Percentiles rank a stretch among this genome's conserved stretches.
Evolutionary conservation across 2,888 invertebrate species (phyloP).

Genomic region (Choristoneura rosaceana): DNA sequence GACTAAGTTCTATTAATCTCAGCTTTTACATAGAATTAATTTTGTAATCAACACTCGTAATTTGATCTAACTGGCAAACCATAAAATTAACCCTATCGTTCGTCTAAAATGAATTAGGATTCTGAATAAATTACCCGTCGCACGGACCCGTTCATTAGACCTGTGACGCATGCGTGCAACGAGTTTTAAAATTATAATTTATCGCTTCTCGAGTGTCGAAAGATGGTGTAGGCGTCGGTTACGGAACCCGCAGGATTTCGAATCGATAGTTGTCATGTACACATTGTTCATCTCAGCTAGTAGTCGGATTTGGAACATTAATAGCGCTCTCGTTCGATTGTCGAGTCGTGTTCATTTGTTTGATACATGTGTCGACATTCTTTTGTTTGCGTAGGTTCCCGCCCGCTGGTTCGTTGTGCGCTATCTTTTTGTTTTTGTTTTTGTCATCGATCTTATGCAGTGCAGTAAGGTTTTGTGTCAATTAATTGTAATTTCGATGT

Average conservation of each 20-base stretch:
- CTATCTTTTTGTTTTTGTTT: neutral
- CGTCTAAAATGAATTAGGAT: conserved; percentile 38
- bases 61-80: conserved; percentile 8
- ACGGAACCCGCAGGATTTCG: conserved; percentile 36
- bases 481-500: neutral
- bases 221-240: conserved; percentile 72
- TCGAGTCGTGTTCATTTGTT: conserved; percentile 31
- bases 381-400: conserved; percentile 22
- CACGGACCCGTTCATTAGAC: conserved; percentile 58
- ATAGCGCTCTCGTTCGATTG: conserved; percentile 21
- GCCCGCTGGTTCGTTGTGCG: neutral
- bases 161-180: conserved; percentile 58
- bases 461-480: neutral
- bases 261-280: conserved; percentile 39
- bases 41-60: conserved; percentile 17
- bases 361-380: conserved; percentile 33
- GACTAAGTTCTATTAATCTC: too few species aligned
- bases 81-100: conserved; percentile 27
- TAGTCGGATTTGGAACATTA: conserved; percentile 36
- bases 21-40: neutral
- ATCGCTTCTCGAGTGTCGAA: conserved; percentile 80
- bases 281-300: conserved; percentile 40
- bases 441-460: neutral
- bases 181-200: conserved; percentile 81
- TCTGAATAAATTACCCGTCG: conserved; percentile 35